Percentiles rank a stretch among this genome's conserved stretches.
Evolutionary conservation across 1,140 invertebrate species (phyloP).

Genomic region (Drosophila athabasca): DNA sequence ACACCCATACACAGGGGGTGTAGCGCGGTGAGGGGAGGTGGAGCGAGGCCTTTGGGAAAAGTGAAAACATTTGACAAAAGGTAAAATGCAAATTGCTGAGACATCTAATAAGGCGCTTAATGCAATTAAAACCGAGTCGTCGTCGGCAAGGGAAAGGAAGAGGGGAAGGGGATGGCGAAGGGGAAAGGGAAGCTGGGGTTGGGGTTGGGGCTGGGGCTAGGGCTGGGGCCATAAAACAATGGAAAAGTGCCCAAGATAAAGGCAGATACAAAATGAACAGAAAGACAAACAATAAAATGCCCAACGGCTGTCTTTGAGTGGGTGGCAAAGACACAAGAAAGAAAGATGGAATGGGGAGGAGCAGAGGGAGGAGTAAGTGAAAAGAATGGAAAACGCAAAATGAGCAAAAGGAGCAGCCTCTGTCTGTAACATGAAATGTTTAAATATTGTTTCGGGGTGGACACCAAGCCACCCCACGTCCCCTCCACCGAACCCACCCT

Average conservation of each 20-base stretch:
- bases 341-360: no score
- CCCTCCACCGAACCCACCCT: no score
- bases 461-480: no score
- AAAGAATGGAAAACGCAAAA: constrained; percentile 55
- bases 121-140: constrained; percentile 51
- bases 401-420: constrained; percentile 40
- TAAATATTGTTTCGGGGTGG: constrained; percentile 47
- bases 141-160: neutral
- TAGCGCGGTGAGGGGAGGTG: no score
- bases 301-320: constrained; percentile 44
- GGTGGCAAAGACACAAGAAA: constrained; percentile 14
- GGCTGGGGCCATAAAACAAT: constrained; percentile 60
- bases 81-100: constrained; percentile 65
- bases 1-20: no score
- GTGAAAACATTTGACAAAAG: constrained; percentile 60
- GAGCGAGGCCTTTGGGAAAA: constrained; percentile 14
- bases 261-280: constrained; percentile 48
- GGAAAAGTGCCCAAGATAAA: constrained; percentile 70
- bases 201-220: no score
- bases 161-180: no score
- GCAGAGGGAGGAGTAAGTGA: neutral
- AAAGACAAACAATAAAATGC: constrained; percentile 69
- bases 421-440: constrained; percentile 37
- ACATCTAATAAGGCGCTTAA: constrained; percentile 72
- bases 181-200: no score